phyloP scores from a whole-genome alignment of 2,888 invertebrate genomes.

The Sesia apiformis region DNA sequence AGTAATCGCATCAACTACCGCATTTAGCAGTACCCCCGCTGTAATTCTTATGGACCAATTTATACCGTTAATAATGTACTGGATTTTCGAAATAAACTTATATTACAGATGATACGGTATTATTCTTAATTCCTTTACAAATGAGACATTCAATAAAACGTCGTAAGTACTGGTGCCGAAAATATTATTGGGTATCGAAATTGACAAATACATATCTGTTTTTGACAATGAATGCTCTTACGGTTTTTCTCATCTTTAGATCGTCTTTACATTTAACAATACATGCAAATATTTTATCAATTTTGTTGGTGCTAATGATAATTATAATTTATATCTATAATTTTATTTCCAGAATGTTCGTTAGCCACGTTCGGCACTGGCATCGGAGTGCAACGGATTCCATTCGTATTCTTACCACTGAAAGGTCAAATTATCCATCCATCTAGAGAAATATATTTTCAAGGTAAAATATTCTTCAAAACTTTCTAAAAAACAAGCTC shows the following conservation, averaged over 20 bases:
- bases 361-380: constrained; percentile 86
- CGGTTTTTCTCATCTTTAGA: too few species aligned
- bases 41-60: constrained; percentile 2
- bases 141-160: constrained; percentile 19
- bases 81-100: constrained; percentile 21
- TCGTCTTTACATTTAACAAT: too few species aligned
- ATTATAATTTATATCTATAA: background rate
- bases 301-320: too few species aligned
- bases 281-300: too few species aligned
- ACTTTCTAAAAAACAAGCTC: too few species aligned
- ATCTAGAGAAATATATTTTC: constrained; percentile 87
- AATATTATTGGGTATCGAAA: constrained; percentile 13
- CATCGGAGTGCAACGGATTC: constrained; percentile 82
- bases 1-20: constrained; percentile 7
- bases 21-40: constrained; percentile 2
- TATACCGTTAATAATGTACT: constrained; percentile 18
- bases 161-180: constrained; percentile 6
- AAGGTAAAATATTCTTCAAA: constrained; percentile 61
- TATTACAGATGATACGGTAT: constrained; percentile 18
- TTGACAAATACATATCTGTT: constrained; percentile 20
- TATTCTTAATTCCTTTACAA: constrained; percentile 35
- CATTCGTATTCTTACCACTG: constrained; percentile 88
- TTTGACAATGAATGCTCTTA: background rate
- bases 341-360: constrained; percentile 79
- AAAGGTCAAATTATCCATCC: constrained; percentile 93